A percentile compares a stretch with the other conserved stretches of the same genome.
Evolutionary conservation across 2,113 vertebrate species (phyloP).

Genomic region (Cettia cetti): DNA sequence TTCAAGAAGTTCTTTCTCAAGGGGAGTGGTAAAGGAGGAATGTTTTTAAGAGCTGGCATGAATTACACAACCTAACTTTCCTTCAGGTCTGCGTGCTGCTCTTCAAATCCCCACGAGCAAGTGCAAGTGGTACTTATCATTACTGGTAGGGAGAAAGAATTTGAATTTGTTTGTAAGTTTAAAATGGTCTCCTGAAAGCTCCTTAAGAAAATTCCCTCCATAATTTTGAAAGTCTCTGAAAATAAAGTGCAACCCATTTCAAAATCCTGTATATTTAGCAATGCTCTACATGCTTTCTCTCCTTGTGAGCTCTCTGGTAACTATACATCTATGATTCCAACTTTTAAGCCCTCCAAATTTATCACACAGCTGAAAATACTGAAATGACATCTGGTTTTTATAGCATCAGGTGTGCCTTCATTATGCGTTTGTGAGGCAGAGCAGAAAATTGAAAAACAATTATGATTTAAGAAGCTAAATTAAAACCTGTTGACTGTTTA

Average conservation of each 20-base stretch:
- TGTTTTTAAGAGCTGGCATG: background rate
- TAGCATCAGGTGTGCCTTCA: conserved; percentile 51
- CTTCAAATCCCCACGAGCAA: background rate
- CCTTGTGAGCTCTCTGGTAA: background rate
- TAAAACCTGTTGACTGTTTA: conserved; percentile 37
- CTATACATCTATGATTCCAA: background rate
- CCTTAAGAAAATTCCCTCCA: background rate
- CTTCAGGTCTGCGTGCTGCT: background rate
- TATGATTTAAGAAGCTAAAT: conserved; percentile 52
- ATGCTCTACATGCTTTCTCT: background rate
- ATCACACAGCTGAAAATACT: background rate
- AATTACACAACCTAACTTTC: background rate
- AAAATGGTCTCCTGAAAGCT: background rate
- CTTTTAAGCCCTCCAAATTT: background rate
- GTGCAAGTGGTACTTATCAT: background rate
- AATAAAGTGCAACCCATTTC: background rate
- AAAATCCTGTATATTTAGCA: background rate
- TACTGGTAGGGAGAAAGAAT: background rate
- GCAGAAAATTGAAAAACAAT: conserved; percentile 49
- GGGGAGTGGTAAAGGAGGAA: background rate
- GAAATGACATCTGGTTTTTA: conserved; percentile 49
- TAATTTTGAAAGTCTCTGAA: background rate
- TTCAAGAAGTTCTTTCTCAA: background rate
- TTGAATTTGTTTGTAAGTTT: background rate
- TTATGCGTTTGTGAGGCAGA: conserved; percentile 17